phyloP scores from a whole-genome alignment of 2,113 vertebrate genomes.

The Gopherus flavomarginatus region DNA sequence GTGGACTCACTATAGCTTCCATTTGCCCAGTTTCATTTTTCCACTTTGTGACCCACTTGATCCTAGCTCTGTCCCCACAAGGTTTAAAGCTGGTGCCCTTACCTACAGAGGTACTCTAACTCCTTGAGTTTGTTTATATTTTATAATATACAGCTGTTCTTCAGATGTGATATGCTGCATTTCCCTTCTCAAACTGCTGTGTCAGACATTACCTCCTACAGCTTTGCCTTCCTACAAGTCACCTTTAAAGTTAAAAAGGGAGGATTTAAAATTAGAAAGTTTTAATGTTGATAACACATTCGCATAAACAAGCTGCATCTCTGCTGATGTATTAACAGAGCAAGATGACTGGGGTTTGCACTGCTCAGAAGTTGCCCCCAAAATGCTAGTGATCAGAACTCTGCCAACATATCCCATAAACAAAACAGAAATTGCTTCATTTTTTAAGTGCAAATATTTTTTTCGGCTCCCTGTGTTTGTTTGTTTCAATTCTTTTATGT shows the following conservation, averaged over 20 bases:
- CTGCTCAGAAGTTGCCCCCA: constrained; percentile 39
- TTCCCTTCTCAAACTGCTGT: background rate
- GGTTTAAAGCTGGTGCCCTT: constrained; percentile 18
- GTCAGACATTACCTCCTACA: constrained; percentile 34
- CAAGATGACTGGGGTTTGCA: constrained; percentile 36
- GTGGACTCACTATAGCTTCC: background rate
- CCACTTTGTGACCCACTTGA: background rate
- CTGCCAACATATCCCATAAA: background rate
- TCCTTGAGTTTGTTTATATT: background rate
- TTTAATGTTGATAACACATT: constrained; percentile 75
- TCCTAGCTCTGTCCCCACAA: background rate
- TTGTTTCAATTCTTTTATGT: constrained; percentile 45
- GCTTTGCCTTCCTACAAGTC: constrained; percentile 38
- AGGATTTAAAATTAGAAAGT: constrained; percentile 69
- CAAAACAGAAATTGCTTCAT: constrained; percentile 22
- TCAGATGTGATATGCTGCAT: background rate
- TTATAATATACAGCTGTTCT: background rate
- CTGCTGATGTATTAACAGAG: constrained; percentile 64
- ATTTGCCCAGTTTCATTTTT: background rate
- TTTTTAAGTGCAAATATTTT: background rate
- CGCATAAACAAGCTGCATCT: constrained; percentile 74
- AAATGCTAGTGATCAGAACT: constrained; percentile 41
- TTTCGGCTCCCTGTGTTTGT: background rate
- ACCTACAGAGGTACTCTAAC: background rate
- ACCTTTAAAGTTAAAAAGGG: constrained; percentile 66